phyloP scores from a whole-genome alignment of 2,113 vertebrate species.

The Crotophaga sulcirostris region DNA sequence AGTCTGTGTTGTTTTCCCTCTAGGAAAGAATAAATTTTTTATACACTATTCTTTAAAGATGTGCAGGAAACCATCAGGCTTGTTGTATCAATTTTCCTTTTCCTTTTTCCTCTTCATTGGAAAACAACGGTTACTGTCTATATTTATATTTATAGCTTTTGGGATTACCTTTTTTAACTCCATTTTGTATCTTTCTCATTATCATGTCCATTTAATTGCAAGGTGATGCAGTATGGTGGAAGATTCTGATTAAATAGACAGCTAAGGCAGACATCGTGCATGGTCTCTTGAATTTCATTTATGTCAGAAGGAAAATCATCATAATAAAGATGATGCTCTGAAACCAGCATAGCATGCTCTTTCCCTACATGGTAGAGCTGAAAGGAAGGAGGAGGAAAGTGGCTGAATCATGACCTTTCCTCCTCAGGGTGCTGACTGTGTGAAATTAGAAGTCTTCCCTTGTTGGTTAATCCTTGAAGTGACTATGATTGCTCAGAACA shows the following conservation, averaged over 20 bases:
- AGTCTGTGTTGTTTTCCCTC: background rate
- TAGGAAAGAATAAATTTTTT: background rate
- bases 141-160: background rate
- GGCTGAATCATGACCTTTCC: conserved; percentile 23
- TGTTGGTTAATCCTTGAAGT: conserved; percentile 36
- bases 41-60: background rate
- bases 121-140: background rate
- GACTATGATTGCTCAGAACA: conserved; percentile 14
- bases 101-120: background rate
- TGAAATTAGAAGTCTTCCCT: conserved; percentile 48
- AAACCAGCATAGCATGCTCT: background rate
- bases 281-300: background rate
- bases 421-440: conserved; percentile 22
- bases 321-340: background rate
- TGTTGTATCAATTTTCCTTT: background rate
- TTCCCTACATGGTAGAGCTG: background rate
- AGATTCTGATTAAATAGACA: background rate
- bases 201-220: background rate
- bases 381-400: background rate
- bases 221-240: background rate
- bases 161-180: background rate
- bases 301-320: background rate
- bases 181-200: background rate
- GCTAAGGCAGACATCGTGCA: background rate
- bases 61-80: background rate